A percentile compares a stretch with the other conserved stretches of the same genome.
These are phyloP conservation scores for Ormyrus nitidulus DNA, from an alignment of 2,888 invertebrate genomes.

Conservation along the genomic window DNA sequence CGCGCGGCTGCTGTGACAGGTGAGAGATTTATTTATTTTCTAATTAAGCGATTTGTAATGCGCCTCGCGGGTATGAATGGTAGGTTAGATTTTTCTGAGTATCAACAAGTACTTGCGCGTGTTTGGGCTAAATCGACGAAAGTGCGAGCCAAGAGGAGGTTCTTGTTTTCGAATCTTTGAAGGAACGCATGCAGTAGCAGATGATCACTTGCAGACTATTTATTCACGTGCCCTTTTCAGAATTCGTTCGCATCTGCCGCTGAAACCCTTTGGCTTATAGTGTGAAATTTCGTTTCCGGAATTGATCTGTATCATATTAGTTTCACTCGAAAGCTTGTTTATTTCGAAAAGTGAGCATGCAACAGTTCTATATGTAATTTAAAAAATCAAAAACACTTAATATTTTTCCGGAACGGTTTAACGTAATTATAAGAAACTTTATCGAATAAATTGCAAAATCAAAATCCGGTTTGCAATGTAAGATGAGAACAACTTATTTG, in stretches of 20 bases:
- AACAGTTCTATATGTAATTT: background rate
- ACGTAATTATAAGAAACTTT: too few species aligned
- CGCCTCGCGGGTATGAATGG: too few species aligned
- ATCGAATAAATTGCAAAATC: too few species aligned
- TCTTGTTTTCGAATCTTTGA: slow-evolving; percentile 57
- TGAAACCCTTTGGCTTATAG: slow-evolving; percentile 36
- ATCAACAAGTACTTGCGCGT: background rate
- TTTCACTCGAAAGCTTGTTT: background rate
- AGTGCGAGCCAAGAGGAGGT: slow-evolving; percentile 7
- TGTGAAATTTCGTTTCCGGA: background rate
- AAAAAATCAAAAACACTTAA: background rate
- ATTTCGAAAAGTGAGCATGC: background rate
- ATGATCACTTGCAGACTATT: slow-evolving; percentile 59
- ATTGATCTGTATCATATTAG: background rate
- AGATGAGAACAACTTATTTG: background rate
- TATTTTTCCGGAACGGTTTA: too few species aligned
- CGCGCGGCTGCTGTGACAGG: too few species aligned
- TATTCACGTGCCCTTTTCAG: slow-evolving; percentile 61
- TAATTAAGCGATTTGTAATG: too few species aligned
- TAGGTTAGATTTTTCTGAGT: too few species aligned
- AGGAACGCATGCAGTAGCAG: slow-evolving; percentile 39
- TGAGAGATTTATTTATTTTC: too few species aligned
- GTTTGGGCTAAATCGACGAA: background rate
- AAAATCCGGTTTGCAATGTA: too few species aligned
- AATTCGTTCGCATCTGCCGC: slow-evolving; percentile 50